Evolutionary conservation across 1,140 invertebrate species (phyloP), one percentile per base, ranked within the genome.

Genomic region (Rhyzopertha dominica): DNA sequence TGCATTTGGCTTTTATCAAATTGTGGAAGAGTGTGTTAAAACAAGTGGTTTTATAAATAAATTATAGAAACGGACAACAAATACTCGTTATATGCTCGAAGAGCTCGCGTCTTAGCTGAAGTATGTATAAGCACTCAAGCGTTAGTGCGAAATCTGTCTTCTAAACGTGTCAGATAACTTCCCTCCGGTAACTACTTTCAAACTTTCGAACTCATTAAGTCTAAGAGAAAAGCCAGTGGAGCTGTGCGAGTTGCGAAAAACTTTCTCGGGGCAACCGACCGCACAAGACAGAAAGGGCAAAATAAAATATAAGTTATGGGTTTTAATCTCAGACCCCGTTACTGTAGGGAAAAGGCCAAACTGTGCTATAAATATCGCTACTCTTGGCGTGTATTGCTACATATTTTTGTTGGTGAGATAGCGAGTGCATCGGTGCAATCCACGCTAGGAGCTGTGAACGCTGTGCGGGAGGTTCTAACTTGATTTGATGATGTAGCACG

Each of bases 291-390:
- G 53, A 44, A 51, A 51, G 37, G 39, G 35, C 34, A 42, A 49
- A 56, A 51, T 60, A 53, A 59, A 59, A 59, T 58, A 59, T 55
- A 59, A 59, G 50, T 57, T 59, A 59, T 56, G 57, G 39, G 55
- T 57, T 59, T 59, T 59, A 59, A 59, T 59, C 57, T 59, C 40
- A 47, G 42, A 37, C 51, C 32, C 41, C n/a, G 26, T 31, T 31
- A 49, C 32, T 45, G 41, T 51, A 45, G 53, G 54, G 55, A 53
- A 55, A 58, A 53, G 47, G 54, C 45, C 49, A 52, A 58, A 53
- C 52, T 46, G 35, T 49, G 43, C 47, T 50, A 59, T 61, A 61
- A 61, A 61, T 61, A 57, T 61, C 50, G 39, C 42, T 35, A 19
- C n/a, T n/a, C 34, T 47, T 50, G 52, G 52, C 52, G 20, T 50